Base-by-base conservation (phyloP, 2,888 invertebrate species). In the Leptinotarsa rubiginosa region DNA sequence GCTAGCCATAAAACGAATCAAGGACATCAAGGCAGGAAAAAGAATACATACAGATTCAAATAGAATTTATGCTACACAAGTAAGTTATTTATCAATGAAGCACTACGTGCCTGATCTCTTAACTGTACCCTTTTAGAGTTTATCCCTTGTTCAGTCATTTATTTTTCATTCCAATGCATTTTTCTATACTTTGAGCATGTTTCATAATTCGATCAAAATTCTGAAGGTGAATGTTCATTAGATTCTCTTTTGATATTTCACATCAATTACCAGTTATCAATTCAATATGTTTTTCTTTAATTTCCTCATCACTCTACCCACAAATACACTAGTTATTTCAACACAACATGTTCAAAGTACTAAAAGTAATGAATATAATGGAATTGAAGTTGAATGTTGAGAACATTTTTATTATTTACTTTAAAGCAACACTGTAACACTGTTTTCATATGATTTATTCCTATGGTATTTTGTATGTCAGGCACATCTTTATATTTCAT, bases 1-100 rank as follows among this genome's bases (percentile, higher is more conserved):
- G 86, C 90, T 99, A 85, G 99, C 99, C 77, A 97, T 99, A 83
- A 98, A 98, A 88, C 92, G 98, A 87, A 94, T 99, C 70, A 97
- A 98, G 89, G 96, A 97, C 86, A 95, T 97, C 75, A 92, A 95
- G 82, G 94, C 95, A 69, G 97, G 97, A 66, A 97, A 96, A 88
- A 90, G 93, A 73, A 88, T 90, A 78, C 89, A 89, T 81, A 80
- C 85, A 2, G 88, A 88, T 80, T 81, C 85, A 75, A 85, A 84
- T 75, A 82, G 87, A 81, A 86, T 87, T 71, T 87, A 88, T 77
- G 83, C 87, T 65, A 87, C 87, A 77, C 88, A 88, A 84, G 85
- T 85, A 78, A 80, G 81, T 80, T 72, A 49, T 54, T 49, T 78
- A 67, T 67, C 25, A 18, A 56, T 25, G 54, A 69, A 7, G 59